Conservation (phyloP, 2,113 vertebrate genomes). For the Panthera tigris region DNA sequence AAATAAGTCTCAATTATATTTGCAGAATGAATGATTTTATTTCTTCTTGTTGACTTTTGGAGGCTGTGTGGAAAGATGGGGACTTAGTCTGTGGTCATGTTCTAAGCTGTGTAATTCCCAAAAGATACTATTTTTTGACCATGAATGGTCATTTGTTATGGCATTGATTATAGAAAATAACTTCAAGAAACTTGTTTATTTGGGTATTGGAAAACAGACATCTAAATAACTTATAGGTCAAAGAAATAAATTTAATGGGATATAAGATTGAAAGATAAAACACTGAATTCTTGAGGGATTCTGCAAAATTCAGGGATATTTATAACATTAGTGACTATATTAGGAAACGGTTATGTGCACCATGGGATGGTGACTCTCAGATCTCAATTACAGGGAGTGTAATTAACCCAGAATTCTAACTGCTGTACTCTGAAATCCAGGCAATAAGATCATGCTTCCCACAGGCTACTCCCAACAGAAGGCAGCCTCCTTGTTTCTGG, state of each 20-base stretch:
- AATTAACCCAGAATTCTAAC: background rate
- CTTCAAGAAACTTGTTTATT: background rate
- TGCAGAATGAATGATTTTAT: background rate
- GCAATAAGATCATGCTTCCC: background rate
- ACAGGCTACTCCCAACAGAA: background rate
- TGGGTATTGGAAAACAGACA: background rate
- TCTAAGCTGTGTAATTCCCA: background rate
- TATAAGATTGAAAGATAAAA: slow-evolving; percentile 16
- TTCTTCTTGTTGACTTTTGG: background rate
- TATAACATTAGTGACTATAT: background rate
- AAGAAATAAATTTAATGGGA: background rate
- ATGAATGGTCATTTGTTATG: background rate
- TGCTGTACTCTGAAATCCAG: background rate
- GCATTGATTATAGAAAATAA: background rate
- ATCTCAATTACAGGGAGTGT: background rate
- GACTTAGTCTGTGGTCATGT: background rate
- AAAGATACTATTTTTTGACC: background rate
- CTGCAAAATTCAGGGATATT: background rate
- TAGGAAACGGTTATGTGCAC: background rate
- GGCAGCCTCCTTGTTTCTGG: background rate
- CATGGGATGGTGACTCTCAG: background rate
- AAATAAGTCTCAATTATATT: background rate
- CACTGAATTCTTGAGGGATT: background rate
- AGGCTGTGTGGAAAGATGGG: background rate
- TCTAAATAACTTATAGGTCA: background rate